Percentiles rank a stretch among this genome's conserved stretches.
These are phyloP conservation scores for Myotis lucifugus DNA, from an alignment of 2,113 vertebrate genomes.

Conservation along the genomic window DNA sequence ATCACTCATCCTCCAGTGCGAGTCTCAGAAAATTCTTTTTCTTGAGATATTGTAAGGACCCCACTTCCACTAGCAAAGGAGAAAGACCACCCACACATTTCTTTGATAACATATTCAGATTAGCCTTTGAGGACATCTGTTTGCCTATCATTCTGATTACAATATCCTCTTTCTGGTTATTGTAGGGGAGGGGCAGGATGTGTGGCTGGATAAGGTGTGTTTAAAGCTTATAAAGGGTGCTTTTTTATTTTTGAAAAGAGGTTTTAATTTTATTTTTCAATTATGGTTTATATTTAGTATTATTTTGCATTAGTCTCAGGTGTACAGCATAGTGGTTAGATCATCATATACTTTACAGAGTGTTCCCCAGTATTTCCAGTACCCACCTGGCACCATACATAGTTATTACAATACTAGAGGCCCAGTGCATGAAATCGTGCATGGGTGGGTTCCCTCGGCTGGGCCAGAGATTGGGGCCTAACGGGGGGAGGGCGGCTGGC, in stretches of 20 bases:
- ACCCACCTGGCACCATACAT: background rate
- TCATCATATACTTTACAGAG: background rate
- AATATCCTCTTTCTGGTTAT: background rate
- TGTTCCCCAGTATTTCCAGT: background rate
- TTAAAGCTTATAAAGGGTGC: background rate
- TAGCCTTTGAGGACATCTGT: background rate
- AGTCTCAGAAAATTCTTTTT: too few species aligned
- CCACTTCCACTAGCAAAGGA: too few species aligned
- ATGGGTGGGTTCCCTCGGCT: too few species aligned
- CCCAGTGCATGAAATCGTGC: too few species aligned
- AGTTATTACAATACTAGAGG: background rate
- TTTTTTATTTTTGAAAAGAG: background rate
- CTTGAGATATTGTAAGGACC: too few species aligned
- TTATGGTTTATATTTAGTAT: background rate
- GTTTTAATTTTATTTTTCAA: background rate
- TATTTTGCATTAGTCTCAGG: background rate
- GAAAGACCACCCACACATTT: too few species aligned
- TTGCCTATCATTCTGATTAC: background rate
- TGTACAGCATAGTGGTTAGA: background rate
- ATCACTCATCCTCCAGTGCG: too few species aligned
- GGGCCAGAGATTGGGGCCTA: too few species aligned
- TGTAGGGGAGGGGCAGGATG: background rate
- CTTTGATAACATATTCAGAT: background rate
- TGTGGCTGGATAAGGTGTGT: background rate
- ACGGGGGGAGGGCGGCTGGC: rapidly evolving